Conservation (phyloP, 92 coral and sea anemone genomes). For the Siderastrea radians region DNA sequence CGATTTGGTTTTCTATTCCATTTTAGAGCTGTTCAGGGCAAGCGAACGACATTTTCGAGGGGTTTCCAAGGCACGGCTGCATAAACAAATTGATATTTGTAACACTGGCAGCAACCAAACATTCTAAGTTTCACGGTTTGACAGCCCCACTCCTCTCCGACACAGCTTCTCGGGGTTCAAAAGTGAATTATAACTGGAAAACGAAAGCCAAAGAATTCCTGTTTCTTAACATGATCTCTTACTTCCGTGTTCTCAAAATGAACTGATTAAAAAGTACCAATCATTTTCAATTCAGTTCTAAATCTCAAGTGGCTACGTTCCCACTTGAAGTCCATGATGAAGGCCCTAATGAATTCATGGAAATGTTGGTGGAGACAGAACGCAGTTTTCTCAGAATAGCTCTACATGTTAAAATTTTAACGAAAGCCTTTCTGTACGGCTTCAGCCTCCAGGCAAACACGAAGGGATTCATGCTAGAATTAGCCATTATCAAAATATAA, state of each 20-base stretch:
- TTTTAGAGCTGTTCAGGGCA: too few species aligned
- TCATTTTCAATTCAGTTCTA: too few species aligned
- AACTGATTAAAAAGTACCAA: not conserved
- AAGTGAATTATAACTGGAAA: too few species aligned
- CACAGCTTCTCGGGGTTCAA: too few species aligned
- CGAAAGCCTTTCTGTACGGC: conserved; percentile 69
- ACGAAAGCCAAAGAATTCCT: too few species aligned
- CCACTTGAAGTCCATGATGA: conserved; percentile 1
- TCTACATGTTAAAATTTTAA: conserved; percentile 68
- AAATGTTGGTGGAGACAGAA: conserved; percentile 24
- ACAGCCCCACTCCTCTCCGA: too few species aligned
- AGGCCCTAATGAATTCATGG: conserved; percentile 4
- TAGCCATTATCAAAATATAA: conserved; percentile 54
- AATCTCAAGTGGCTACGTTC: not conserved
- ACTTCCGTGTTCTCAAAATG: not conserved
- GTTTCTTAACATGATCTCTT: not conserved
- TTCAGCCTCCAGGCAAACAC: conserved; percentile 74
- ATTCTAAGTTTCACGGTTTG: too few species aligned
- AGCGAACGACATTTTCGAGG: too few species aligned
- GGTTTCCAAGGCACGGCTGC: too few species aligned
- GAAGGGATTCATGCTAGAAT: conserved; percentile 76
- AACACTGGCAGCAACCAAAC: too few species aligned
- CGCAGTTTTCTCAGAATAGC: conserved; percentile 13
- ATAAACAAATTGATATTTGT: too few species aligned
- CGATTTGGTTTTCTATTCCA: too few species aligned